phyloP scores from a whole-genome alignment of 2,888 invertebrate genomes.

The Pachymerium ferrugineum region DNA sequence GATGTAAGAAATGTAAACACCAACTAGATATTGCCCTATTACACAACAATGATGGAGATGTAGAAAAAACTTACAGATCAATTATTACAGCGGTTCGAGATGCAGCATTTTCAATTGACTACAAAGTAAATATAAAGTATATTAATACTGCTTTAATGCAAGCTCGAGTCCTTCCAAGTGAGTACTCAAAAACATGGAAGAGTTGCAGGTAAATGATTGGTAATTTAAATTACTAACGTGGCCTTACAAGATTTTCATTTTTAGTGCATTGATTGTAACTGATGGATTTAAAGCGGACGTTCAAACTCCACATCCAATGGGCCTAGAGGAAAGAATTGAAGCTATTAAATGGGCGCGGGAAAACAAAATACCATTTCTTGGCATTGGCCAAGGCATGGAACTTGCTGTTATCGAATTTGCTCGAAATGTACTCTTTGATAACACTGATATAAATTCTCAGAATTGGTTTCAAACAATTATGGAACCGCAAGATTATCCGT shows the following conservation, averaged over 20 bases:
- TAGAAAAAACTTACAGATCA: conserved; percentile 95
- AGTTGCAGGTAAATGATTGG: conserved; percentile 49
- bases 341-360: conserved; percentile 90
- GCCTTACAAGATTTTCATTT: neutral
- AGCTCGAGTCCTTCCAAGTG: conserved; percentile 60
- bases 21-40: conserved; percentile 85
- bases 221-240: neutral
- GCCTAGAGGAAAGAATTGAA: conserved; percentile 91
- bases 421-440: conserved; percentile 69
- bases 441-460: conserved; percentile 82
- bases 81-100: conserved; percentile 92
- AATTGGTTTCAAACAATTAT: conserved; percentile 97
- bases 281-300: conserved; percentile 96
- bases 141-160: conserved; percentile 77
- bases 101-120: conserved; percentile 77
- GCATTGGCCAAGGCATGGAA: conserved; percentile 92
- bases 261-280: conserved; percentile 86
- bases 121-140: conserved; percentile 75
- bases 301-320: no score
- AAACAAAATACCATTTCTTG: conserved; percentile 84
- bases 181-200: conserved; percentile 91
- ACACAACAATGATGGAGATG: conserved; percentile 92
- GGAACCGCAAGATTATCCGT: conserved; percentile 95
- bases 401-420: conserved; percentile 94
- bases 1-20: conserved; percentile 74